Base-by-base conservation (phyloP, 2,113 vertebrate species). In the Engraulis encrasicolus region DNA sequence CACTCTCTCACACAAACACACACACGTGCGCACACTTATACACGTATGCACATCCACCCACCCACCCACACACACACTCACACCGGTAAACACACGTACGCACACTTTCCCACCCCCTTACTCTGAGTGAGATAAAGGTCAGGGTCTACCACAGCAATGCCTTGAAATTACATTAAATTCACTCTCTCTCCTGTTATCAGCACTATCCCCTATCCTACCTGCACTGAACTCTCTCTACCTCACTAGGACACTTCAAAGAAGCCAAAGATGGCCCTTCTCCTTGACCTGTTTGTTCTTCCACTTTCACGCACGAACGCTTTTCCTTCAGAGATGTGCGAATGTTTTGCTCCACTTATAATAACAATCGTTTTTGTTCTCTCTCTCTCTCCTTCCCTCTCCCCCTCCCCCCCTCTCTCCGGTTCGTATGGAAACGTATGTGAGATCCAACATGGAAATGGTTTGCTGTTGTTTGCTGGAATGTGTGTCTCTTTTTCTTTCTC, bases 161-260 rank as follows among this genome's bases (percentile, higher is more conserved):
- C 36, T 82, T 88, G 81, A 54, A 84, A 86, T 81, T n/a, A n/a
- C n/a, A n/a, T n/a, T n/a, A n/a, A n/a, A n/a, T n/a, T n/a, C n/a
- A n/a, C n/a, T n/a, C n/a, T n/a, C n/a, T n/a, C n/a, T n/a, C n/a
- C n/a, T n/a, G n/a, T n/a, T n/a, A 80, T 66, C 27, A 20, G 19
- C 79, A 78, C 79, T 86, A 83, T 87, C 78, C 50, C 19, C 18
- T 80, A 54, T 61, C 50, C 77, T 58, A 85, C 77, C 40, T 7
- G 34, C 15, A 54, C 17, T n/a, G 49, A 27, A 61, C 45, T 23
- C 14, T 81, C 77, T 54, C 50, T 38, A 78, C 48, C 23, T 83
- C 48, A 82, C 50, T 78, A 50, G 23, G 78, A 80, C 34, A 14
- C 54, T 23, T 40, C 48, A 80, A 36, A 50, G 37, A n/a, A 9